Evolutionary conservation across 2,797 vertebrate species (phyloP).

Genomic region (Poeciliopsis presidionis): DNA sequence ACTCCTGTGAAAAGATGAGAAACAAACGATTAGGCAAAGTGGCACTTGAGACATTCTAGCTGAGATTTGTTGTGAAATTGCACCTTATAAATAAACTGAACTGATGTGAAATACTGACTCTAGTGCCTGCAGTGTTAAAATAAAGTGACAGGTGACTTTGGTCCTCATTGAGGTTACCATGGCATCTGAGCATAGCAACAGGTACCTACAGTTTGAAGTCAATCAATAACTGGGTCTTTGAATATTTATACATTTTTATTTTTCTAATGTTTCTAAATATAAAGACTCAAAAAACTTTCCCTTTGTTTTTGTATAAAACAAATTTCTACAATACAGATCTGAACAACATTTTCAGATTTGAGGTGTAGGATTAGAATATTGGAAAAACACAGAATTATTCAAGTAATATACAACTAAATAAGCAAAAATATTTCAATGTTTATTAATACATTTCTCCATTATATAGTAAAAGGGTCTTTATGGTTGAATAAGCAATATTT

Average conservation of each 20-base stretch:
- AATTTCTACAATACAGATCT: neutral
- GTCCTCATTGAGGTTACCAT: neutral
- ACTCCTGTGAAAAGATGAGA: conserved; percentile 82
- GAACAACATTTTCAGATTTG: neutral
- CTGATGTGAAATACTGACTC: neutral
- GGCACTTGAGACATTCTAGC: neutral
- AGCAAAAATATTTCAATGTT: neutral
- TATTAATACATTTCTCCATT: neutral
- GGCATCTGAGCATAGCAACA: neutral
- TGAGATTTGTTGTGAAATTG: neutral
- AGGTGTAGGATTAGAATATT: neutral
- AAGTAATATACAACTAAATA: neutral
- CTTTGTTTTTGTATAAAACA: neutral
- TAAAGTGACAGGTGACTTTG: neutral
- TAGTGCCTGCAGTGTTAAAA: neutral
- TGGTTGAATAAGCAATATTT: neutral
- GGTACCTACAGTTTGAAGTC: neutral
- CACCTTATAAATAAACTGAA: neutral
- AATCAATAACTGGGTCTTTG: neutral
- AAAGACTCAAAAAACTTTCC: neutral
- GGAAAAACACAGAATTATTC: neutral
- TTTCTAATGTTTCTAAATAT: neutral
- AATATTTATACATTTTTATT: neutral
- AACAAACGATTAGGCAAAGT: conserved; percentile 13
- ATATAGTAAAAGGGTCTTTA: neutral